These are phyloP conservation scores for Melolontha melolontha DNA, from an alignment of 2,888 invertebrate genomes.

Conservation along the genomic window DNA sequence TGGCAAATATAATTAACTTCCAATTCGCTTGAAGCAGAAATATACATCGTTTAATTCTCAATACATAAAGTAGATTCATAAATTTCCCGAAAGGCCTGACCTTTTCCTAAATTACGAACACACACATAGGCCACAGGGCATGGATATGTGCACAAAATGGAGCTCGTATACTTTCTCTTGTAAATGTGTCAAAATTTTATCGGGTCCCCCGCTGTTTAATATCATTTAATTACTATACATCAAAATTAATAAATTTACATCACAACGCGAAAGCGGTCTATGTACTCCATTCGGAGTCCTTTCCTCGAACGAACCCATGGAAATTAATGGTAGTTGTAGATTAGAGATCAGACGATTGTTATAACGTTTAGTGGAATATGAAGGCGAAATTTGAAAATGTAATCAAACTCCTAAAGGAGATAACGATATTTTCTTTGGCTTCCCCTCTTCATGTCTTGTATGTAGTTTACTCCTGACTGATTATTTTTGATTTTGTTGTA, in stretches of 20 bases:
- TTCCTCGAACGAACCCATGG: conserved; percentile 9
- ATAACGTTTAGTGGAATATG: conserved; percentile 19
- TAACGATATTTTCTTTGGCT: neutral
- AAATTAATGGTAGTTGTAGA: conserved; percentile 32
- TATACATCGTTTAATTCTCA: too few species aligned
- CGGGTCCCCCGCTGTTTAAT: conserved; percentile 5
- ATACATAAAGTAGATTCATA: too few species aligned
- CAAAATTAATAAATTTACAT: conserved; percentile 32
- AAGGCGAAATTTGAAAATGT: conserved; percentile 22
- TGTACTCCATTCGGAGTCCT: neutral
- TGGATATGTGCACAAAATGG: neutral
- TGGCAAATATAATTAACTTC: too few species aligned
- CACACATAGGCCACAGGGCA: too few species aligned
- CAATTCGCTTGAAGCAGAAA: too few species aligned
- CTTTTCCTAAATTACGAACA: too few species aligned
- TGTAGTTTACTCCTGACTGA: too few species aligned
- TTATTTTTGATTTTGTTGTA: too few species aligned
- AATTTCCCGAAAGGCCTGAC: too few species aligned
- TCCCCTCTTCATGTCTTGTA: too few species aligned
- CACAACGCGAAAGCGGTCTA: conserved; percentile 1
- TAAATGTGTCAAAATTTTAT: conserved; percentile 6
- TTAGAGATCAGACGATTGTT: conserved; percentile 19
- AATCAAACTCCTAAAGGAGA: conserved; percentile 34
- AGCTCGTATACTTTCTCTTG: conserved; percentile 2
- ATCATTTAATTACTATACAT: conserved; percentile 12